These are phyloP conservation scores for Theretra japonica DNA, from an alignment of 2,888 invertebrate species.

Conservation along the genomic window DNA sequence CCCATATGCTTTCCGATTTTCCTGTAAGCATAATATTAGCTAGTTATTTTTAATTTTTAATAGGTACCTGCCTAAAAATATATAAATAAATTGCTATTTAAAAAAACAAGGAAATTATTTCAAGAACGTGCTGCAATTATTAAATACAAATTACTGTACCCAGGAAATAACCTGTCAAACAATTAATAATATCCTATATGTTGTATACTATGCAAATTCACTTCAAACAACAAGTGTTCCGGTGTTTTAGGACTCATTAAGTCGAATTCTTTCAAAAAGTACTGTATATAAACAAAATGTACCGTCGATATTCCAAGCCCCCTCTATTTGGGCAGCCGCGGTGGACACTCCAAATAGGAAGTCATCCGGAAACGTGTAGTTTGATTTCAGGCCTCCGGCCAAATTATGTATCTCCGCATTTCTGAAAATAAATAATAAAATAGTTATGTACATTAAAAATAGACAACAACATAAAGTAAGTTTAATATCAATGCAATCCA, in stretches of 20 bases:
- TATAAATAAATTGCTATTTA: no score
- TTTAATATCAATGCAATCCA: no score
- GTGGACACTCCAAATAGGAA: conserved; percentile 86
- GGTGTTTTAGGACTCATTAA: no score
- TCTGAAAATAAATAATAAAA: conserved; percentile 53
- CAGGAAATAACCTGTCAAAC: no score
- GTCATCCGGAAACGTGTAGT: conserved; percentile 81
- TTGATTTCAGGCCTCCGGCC: conserved; percentile 71
- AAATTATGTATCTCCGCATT: conserved; percentile 62
- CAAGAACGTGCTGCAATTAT: no score
- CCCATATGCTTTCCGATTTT: conserved; percentile 87
- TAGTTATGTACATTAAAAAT: not conserved
- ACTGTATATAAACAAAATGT: conserved; percentile 35
- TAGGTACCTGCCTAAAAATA: no score
- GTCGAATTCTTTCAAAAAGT: not conserved
- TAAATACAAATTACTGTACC: no score
- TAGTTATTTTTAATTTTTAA: not conserved
- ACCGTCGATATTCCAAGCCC: conserved; percentile 83
- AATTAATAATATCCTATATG: no score
- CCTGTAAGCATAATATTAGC: conserved; percentile 67
- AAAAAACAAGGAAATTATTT: no score
- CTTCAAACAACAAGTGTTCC: no score
- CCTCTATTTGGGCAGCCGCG: conserved; percentile 86
- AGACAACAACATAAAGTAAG: not conserved
- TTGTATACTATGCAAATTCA: no score